Evolutionary conservation across 1,140 invertebrate species (phyloP), one percentile per base, ranked within the genome.

Genomic region (Maconellicoccus hirsutus): DNA sequence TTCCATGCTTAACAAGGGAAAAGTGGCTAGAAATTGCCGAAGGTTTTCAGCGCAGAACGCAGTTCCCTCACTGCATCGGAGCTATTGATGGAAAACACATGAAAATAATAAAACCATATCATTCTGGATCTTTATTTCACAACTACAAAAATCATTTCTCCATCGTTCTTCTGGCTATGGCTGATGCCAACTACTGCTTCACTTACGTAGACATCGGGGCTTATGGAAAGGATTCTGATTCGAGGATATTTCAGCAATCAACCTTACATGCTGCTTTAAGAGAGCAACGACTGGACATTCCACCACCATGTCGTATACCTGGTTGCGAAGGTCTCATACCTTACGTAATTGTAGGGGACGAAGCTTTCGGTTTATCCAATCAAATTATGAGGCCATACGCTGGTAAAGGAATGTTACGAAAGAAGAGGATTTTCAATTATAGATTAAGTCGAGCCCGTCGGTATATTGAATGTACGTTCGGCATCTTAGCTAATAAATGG

Each of bases 381-480:
- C 75, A 75, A 42, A 73, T 78, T 72, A 74, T 79, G 76, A 73
- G 76, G 52, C 78, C 78, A 33, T 74, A 69, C 52, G 70, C 19
- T 52, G 73, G 74, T 0, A 72, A 33, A 59, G 10, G 63, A 8
- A 42, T 74, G 29, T 7, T 42, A 16, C 3, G 52, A 14, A 23
- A 74, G 33, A 74, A 80, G 71, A 74, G 74, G 71, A 74, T 78
- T 21, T 81, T 78, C 73, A 80, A 82, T 71, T 81, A 79, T 74
- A 23, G 76, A 27, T 72, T 76, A 27, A 70, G 38, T 39, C 26
- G 77, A 66, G 76, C 74, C 14, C 63, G 77, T 66, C 59, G 78
- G 39, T 76, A 77, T 16, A 75, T 80, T 6, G 80, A 82, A 73
- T 81, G 81, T 74, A 75, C 76, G 8, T 82, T 82, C 77, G 79